Base-by-base conservation (phyloP, 2,797 vertebrate genomes). In the Trematomus bernacchii region DNA sequence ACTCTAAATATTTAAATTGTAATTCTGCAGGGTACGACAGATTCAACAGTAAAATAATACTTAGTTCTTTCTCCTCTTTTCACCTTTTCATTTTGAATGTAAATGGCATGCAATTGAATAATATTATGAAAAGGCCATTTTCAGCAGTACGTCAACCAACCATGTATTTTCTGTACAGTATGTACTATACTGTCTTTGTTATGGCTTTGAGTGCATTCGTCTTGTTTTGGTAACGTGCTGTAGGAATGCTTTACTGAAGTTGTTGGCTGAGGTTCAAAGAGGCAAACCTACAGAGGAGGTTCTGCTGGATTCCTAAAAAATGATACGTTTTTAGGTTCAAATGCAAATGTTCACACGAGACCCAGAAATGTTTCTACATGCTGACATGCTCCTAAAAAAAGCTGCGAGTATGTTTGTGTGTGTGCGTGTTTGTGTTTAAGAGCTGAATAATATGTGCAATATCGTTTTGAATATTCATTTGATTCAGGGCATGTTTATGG, bases 271-370 rank as follows among this genome's bases (percentile, higher is more conserved):
- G 2, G 15, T 69, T 54, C 42, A 83, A 51, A 0, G 18, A 42
- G 0, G 15, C 2, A 68, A 71, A 79, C 51, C 14, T 44, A 47
- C 19, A 6, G 11, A 66, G 42, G 79, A 67, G 59, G 67, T 84
- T 84, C 23, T 57, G 48, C 73, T 81, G 62, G 76, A 85, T 87
- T 89, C 82, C 87, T 74, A 11, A 79, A 48, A 76, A 50, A 43
- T 54, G 18, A 33, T 55, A 18, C n/a, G 1, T 51, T 23, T 60
- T 12, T 21, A 8, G 23, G 51, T 73, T 16, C 18, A 70, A n/a
- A n/a, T 62, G 15, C 3, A 64, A 47, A 50, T 21, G 8, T 9
- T 51, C 27, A 14, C 12, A 10, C 3, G 8, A 0, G 8, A 15
- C 9, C 33, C 40, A 10, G 21, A 1, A 58, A 68, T 42, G 23